phyloP scores from a whole-genome alignment of 2,797 vertebrate genomes.

The Sebastolobus altivelis region DNA sequence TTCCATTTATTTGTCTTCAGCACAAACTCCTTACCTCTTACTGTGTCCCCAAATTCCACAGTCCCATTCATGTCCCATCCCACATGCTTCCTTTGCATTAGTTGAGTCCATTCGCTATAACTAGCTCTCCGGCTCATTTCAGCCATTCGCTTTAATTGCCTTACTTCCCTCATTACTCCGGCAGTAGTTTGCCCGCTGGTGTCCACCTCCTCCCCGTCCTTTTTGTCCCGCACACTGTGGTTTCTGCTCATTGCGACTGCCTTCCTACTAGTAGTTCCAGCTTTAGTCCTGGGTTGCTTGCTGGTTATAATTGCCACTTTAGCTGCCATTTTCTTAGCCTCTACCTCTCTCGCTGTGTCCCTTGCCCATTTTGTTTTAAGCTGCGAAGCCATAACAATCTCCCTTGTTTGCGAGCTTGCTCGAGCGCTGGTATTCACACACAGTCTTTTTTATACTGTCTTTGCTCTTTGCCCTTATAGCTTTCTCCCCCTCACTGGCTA shows the following conservation, averaged over 20 bases:
- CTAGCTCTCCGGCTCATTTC: slow-evolving; percentile 57
- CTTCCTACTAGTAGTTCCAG: slow-evolving; percentile 42
- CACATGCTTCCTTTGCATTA: slow-evolving; percentile 56
- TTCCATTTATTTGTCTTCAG: slow-evolving; percentile 8
- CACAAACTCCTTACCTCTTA: slow-evolving; percentile 8
- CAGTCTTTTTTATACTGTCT: slow-evolving; percentile 30
- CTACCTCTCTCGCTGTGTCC: slow-evolving; percentile 46
- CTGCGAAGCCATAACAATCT: slow-evolving; percentile 51
- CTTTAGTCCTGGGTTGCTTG: slow-evolving; percentile 45
- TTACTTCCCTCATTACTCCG: slow-evolving; percentile 56
- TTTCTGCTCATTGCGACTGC: slow-evolving; percentile 39
- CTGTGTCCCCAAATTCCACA: background rate
- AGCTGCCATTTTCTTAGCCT: slow-evolving; percentile 48
- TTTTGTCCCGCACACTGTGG: slow-evolving; percentile 31
- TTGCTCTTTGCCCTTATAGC: slow-evolving; percentile 45
- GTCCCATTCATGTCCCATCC: slow-evolving; percentile 20
- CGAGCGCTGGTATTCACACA: slow-evolving; percentile 25
- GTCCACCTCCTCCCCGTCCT: slow-evolving; percentile 24
- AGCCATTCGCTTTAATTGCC: slow-evolving; percentile 64
- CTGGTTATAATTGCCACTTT: slow-evolving; percentile 75
- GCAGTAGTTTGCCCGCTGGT: slow-evolving; percentile 39
- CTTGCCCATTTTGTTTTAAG: slow-evolving; percentile 53
- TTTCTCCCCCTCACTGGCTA: slow-evolving; percentile 18
- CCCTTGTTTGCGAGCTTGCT: slow-evolving; percentile 59
- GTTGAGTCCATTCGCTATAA: slow-evolving; percentile 57